Base-by-base conservation (phyloP, 2,888 invertebrate species). In the Nipponacmea schrenckii region DNA sequence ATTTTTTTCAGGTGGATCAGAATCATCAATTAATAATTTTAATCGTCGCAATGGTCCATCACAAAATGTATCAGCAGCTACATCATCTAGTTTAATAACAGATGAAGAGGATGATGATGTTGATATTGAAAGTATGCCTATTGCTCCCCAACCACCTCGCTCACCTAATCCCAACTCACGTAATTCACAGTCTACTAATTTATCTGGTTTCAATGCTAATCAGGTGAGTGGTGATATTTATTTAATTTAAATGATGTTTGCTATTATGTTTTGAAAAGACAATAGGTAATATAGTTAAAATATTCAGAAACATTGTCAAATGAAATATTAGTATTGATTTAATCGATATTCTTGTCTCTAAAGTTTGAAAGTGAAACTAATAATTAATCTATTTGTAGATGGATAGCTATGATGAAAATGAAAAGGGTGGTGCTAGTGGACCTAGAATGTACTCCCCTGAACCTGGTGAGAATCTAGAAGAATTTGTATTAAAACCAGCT, bases 401-500 rank as follows among this genome's bases (percentile, higher is more conserved):
- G 44, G 74, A 75, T 44, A 72, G 74, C 27, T 69, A 69, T 67
- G 76, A 80, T 20, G 76, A 77, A 56, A 77, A 78, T 56, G 77
- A 77, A 10, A 69, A 67, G 5, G 67, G 70, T 62, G 71, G 74
- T 67, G 71, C 72, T 4, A 69, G 63, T 31, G 68, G 71, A 14
- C 69, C 77, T 15, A 71, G 80, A 27, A 72, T 79, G 62, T 84
- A 79, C 73, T 74, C 80, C 39, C 82, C 83, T 2, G 83, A 82
- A 26, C 74, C 78, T 27, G 78, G 81, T 8, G 84, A 86, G 48
- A 84, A 94, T 78, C 93, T 97, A 64, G 97, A 98, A 82, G 94
- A 93, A 71, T 98, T 97, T 89, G 96, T 97, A 0, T 90, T 95
- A 84, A 94, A 94, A 83, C 97, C 98, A 14, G 97, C 96, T 0